phyloP scores from a whole-genome alignment of 2,113 vertebrate species.

The Elachura formosa region DNA sequence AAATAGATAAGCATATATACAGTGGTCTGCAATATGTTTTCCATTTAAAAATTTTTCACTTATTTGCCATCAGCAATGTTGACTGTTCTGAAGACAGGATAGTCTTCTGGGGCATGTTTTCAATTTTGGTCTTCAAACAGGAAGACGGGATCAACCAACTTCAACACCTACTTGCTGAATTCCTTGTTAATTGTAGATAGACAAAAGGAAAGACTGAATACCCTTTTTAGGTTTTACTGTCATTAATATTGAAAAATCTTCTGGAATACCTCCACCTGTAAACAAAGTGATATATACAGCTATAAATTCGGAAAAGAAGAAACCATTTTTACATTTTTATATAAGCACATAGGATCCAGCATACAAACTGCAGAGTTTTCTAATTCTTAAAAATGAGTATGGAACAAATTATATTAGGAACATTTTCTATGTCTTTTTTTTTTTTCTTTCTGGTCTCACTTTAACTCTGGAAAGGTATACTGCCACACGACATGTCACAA shows the following conservation, averaged over 20 bases:
- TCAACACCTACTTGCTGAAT: slow-evolving; percentile 95
- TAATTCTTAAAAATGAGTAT: neutral
- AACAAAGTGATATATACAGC: neutral
- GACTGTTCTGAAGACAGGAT: slow-evolving; percentile 88
- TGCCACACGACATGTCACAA: too few relatives aligned
- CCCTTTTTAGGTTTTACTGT: slow-evolving; percentile 91
- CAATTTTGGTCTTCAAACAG: slow-evolving; percentile 93
- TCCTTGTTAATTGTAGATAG: slow-evolving; percentile 88
- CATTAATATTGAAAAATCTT: slow-evolving; percentile 96
- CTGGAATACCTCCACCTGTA: slow-evolving; percentile 86
- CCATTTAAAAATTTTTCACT: slow-evolving; percentile 51
- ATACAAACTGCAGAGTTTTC: neutral
- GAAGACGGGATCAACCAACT: slow-evolving; percentile 93
- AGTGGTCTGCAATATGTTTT: neutral
- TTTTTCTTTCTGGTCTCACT: neutral
- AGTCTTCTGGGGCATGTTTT: slow-evolving; percentile 90
- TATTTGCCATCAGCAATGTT: slow-evolving; percentile 96
- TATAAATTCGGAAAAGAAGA: neutral
- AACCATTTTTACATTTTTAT: neutral
- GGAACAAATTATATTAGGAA: neutral
- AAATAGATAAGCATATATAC: neutral
- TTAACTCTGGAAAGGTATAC: neutral
- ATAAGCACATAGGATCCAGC: neutral
- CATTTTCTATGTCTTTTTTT: neutral
- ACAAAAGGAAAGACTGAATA: slow-evolving; percentile 92